A percentile compares a stretch with the other conserved stretches of the same genome.
phyloP scores from a whole-genome alignment of 2,797 vertebrate species.

The Champsocephalus gunnari region DNA sequence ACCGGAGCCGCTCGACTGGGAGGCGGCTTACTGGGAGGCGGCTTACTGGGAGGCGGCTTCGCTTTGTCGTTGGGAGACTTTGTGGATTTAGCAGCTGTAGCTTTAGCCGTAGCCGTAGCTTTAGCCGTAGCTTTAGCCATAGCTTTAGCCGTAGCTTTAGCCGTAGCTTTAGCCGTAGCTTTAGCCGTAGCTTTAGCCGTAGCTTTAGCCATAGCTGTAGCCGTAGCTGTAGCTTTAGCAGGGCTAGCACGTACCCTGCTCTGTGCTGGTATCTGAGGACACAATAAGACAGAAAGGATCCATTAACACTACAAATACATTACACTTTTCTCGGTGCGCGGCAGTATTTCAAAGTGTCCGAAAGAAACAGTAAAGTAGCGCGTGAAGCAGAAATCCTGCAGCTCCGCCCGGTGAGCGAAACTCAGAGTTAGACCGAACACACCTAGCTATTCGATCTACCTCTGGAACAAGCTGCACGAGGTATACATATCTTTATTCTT shows the following conservation, averaged over 20 bases:
- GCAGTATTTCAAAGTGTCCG: too few species aligned
- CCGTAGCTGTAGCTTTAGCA: slow-evolving; percentile 23
- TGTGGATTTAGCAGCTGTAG: slow-evolving; percentile 35
- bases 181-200: too few species aligned
- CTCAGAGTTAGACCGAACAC: too few species aligned
- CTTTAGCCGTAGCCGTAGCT: slow-evolving; percentile 49
- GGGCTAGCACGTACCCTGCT: slow-evolving; percentile 58
- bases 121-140: too few species aligned
- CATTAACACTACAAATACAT: not conserved
- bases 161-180: slow-evolving; percentile 19
- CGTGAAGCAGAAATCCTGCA: too few species aligned
- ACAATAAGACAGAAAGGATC: slow-evolving; percentile 3
- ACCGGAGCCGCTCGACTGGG: rapidly evolving
- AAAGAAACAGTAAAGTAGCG: too few species aligned
- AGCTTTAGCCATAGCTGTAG: too few species aligned
- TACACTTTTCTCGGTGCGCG: too few species aligned
- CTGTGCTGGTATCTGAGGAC: slow-evolving; percentile 83
- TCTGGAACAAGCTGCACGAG: too few species aligned
- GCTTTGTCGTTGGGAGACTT: slow-evolving; percentile 46
- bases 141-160: not conserved
- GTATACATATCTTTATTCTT: too few species aligned
- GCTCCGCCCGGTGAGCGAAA: too few species aligned
- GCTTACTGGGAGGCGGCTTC: not conserved
- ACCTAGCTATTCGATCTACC: too few species aligned
- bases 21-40: not conserved